phyloP scores from a whole-genome alignment of 2,797 vertebrate genomes.

The Sparus aurata region DNA sequence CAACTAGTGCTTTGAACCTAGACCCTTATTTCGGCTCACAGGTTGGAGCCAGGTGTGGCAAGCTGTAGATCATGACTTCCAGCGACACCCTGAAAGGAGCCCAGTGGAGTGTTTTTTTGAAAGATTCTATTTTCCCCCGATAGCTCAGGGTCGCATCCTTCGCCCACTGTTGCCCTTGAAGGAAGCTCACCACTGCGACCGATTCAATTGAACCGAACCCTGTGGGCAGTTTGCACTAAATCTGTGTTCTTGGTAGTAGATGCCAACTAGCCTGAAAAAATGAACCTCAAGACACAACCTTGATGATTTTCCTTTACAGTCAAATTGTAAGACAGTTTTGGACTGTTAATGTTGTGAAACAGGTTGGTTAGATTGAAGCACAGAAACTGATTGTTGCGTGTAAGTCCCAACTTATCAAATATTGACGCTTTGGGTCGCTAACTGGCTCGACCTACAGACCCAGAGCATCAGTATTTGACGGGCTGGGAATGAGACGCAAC shows the following conservation, averaged over 20 bases:
- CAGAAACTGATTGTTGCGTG: too few species aligned
- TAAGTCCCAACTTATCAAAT: too few species aligned
- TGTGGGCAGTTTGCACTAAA: constrained; percentile 21
- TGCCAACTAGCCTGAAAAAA: constrained; percentile 6
- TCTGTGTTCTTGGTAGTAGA: constrained; percentile 13
- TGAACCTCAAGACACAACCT: not conserved
- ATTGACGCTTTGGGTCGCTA: too few species aligned
- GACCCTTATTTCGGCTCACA: not conserved
- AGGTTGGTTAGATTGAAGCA: too few species aligned
- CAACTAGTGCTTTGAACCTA: not conserved
- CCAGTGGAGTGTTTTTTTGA: not conserved
- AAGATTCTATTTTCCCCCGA: not conserved
- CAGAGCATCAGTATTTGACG: too few species aligned
- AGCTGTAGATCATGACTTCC: not conserved
- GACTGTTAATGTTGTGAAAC: too few species aligned
- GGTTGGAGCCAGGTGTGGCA: not conserved
- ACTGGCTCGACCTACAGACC: too few species aligned
- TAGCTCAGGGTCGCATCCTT: constrained; percentile 21
- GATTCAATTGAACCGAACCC: constrained; percentile 29
- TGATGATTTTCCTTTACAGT: too few species aligned
- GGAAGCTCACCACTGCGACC: constrained; percentile 28
- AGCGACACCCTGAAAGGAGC: not conserved
- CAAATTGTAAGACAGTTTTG: too few species aligned
- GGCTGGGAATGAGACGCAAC: too few species aligned
- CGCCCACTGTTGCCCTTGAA: constrained; percentile 29